These are phyloP conservation scores for Notothenia rossii DNA, from an alignment of 2,113 vertebrate species.

Conservation along the genomic window DNA sequence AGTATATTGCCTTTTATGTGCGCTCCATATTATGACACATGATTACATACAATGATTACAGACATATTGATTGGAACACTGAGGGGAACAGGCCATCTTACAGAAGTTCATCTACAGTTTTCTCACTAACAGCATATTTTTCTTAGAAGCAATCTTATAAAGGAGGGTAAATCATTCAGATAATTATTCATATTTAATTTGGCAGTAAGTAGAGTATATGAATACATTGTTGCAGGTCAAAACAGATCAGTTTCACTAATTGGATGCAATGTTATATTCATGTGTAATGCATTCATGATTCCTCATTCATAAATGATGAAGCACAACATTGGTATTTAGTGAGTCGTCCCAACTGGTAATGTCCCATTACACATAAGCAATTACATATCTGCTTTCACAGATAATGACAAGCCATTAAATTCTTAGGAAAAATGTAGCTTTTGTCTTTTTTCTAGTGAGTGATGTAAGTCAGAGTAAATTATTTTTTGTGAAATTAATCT, in stretches of 20 bases:
- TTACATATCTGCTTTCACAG: not conserved
- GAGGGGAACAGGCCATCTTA: not conserved
- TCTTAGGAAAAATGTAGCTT: not conserved
- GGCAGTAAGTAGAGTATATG: not conserved
- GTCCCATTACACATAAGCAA: not conserved
- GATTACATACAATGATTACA: not conserved
- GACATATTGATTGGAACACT: not conserved
- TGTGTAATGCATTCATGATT: not conserved
- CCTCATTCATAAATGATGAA: not conserved
- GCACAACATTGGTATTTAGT: not conserved
- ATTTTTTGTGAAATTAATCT: not conserved
- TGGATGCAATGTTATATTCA: not conserved
- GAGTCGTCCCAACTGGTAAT: not conserved
- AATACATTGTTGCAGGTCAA: not conserved
- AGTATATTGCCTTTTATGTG: not conserved
- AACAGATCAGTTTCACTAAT: not conserved
- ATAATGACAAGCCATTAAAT: not conserved
- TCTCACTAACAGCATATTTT: not conserved
- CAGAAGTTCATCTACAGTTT: not conserved
- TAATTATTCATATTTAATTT: not conserved
- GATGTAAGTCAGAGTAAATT: not conserved
- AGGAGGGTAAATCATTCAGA: not conserved
- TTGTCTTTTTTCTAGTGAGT: not conserved
- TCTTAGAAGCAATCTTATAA: not conserved
- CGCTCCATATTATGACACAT: not conserved